phyloP scores from a whole-genome alignment of 2,797 vertebrate species.

The Hylomyscus alleni region DNA sequence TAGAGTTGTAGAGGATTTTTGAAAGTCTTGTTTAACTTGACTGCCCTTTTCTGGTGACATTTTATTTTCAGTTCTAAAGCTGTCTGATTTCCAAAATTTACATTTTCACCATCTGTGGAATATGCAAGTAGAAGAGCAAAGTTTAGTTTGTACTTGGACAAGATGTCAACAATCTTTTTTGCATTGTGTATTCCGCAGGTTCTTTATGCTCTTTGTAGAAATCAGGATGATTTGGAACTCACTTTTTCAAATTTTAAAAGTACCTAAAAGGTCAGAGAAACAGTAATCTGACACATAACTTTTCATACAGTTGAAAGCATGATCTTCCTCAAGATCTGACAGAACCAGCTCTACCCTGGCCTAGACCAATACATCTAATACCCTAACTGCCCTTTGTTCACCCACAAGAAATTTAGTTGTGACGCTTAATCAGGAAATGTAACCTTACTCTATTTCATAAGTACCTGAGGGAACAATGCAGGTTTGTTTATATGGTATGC shows the following conservation, averaged over 20 bases:
- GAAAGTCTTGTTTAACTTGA: constrained; percentile 70
- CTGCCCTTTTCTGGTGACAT: constrained; percentile 72
- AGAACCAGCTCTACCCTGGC: constrained; percentile 24
- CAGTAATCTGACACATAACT: constrained; percentile 11
- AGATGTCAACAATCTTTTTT: constrained; percentile 59
- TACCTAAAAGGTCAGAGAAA: constrained; percentile 21
- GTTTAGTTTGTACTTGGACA: constrained; percentile 67
- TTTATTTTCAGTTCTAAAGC: constrained; percentile 71
- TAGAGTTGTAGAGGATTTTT: constrained; percentile 67
- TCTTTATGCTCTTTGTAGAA: constrained; percentile 58
- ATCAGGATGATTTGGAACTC: constrained; percentile 49
- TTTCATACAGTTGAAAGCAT: constrained; percentile 17
- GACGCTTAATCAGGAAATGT: constrained; percentile 28
- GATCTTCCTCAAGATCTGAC: neutral
- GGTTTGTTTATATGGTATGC: neutral
- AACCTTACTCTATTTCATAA: constrained; percentile 37
- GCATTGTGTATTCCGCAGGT: constrained; percentile 47
- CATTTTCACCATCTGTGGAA: constrained; percentile 63
- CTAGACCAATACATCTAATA: neutral
- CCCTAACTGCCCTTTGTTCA: constrained; percentile 53
- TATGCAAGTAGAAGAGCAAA: constrained; percentile 70
- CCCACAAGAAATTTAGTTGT: neutral
- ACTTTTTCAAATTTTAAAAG: constrained; percentile 64
- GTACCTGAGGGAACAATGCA: neutral
- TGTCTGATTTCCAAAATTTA: constrained; percentile 75